Base-by-base conservation (phyloP, 2,888 invertebrate genomes). In the Mesochorus sp. region DNA sequence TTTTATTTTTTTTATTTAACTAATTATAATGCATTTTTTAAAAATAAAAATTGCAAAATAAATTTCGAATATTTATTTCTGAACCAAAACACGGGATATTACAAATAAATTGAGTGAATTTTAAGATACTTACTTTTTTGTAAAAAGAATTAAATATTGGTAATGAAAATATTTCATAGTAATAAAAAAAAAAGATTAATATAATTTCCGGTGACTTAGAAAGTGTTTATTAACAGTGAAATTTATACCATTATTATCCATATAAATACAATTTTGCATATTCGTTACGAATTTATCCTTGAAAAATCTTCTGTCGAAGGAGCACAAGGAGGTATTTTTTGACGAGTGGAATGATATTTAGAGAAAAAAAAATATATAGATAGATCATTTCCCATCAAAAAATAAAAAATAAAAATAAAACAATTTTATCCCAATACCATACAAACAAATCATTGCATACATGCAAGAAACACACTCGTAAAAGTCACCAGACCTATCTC, bases 211-310 rank as follows among this genome's bases (percentile, higher is more conserved):
- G 37, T 88, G 87, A 87, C 86, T 88, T 88, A 88, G 87, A 88
- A 85, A 86, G 80, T 79, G 75, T 88, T 87, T 86, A 88, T 88
- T 87, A 87, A 88, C 84, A 85, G 82, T 79, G 80, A 81, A 84
- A 83, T 81, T 81, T 85, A 85, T 86, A 85, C 83, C 83, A 82
- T 83, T 81, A n/a, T n/a, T n/a, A 78, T 85, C 81, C 84, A 80
- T 84, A 76, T 83, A 82, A 62, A 68, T 70, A 80, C 62, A 74
- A 71, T 24, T 61, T 72, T 73, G 12, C 42, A 24, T 61, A 49
- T 53, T 64, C 8, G 28, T 44, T 55, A 67, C 62, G 17, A 66
- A 59, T 59, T 75, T 42, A 72, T 61, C 47, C 47, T 72, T 67
- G 31, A 64, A 53, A 39, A 39, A 42, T n/a, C n/a, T n/a, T n/a